These are phyloP conservation scores for Athrips mouffetella DNA, from an alignment of 2,888 invertebrate genomes.

Conservation along the genomic window DNA sequence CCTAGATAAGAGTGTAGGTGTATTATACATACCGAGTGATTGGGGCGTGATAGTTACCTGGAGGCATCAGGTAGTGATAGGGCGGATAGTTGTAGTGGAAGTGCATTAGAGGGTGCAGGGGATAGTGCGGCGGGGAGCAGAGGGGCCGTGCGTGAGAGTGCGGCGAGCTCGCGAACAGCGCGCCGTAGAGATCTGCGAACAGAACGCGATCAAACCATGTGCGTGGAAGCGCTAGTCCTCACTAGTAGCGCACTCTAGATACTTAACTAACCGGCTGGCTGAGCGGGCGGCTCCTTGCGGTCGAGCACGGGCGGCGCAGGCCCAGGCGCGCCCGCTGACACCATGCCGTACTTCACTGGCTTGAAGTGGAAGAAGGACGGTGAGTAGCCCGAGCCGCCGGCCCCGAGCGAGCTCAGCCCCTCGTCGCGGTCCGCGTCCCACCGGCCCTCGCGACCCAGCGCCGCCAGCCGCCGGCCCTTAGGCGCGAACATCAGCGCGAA, in stretches of 20 bases:
- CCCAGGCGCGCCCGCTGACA: slow-evolving; percentile 70
- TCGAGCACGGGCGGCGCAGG: slow-evolving; percentile 62
- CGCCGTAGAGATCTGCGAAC: slow-evolving; percentile 72
- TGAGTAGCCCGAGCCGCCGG: slow-evolving; percentile 89
- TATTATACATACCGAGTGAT: slow-evolving; percentile 18
- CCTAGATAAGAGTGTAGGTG: neutral
- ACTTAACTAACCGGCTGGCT: slow-evolving; percentile 79
- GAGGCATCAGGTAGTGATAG: slow-evolving; percentile 69
- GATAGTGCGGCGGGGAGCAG: slow-evolving; percentile 73
- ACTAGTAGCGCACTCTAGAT: slow-evolving; percentile 71
- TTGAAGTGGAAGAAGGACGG: slow-evolving; percentile 96
- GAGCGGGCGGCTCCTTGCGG: slow-evolving; percentile 76
- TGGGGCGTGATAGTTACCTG: slow-evolving; percentile 58
- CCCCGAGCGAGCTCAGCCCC: slow-evolving; percentile 87
- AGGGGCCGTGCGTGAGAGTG: slow-evolving; percentile 69
- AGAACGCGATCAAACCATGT: slow-evolving; percentile 55
- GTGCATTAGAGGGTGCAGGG: slow-evolving; percentile 71
- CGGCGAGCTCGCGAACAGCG: slow-evolving; percentile 63
- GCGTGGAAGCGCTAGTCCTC: slow-evolving; percentile 67
- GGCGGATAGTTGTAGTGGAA: slow-evolving; percentile 72
- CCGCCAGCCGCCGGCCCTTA: slow-evolving; percentile 93
- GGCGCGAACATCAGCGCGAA: slow-evolving; percentile 97
- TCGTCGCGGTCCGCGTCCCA: slow-evolving; percentile 90
- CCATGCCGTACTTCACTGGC: slow-evolving; percentile 88
- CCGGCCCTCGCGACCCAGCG: slow-evolving; percentile 92